Conservation (phyloP, 2,113 vertebrate genomes). For the Rissa tridactyla region DNA sequence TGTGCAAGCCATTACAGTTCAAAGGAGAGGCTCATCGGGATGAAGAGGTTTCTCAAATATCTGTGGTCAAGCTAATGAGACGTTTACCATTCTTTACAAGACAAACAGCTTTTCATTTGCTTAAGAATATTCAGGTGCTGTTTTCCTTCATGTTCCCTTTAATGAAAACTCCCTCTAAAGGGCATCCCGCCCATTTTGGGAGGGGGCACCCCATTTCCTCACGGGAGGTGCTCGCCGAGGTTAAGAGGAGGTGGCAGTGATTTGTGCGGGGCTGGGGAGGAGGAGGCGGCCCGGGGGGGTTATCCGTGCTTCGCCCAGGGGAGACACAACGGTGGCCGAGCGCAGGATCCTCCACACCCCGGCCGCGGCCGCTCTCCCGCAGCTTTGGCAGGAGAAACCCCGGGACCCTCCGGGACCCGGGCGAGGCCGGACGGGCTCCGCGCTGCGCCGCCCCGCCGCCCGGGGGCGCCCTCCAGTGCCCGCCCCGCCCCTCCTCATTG, state of each 20-base stretch:
- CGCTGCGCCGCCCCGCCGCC: neutral
- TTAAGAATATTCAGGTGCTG: neutral
- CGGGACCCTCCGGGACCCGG: neutral
- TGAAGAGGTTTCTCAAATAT: constrained; percentile 26
- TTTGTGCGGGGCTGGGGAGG: neutral
- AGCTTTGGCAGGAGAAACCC: accelerated
- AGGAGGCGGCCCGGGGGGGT: neutral
- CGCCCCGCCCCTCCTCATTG: neutral
- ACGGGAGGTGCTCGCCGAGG: neutral
- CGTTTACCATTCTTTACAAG: neutral
- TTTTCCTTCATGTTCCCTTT: neutral
- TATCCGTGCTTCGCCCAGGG: accelerated
- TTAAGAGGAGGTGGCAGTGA: neutral
- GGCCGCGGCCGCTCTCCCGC: accelerated
- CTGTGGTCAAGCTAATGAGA: constrained; percentile 25
- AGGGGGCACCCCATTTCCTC: neutral
- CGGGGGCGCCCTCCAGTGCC: neutral
- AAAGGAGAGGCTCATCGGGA: neutral
- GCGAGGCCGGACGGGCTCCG: too few relatives aligned
- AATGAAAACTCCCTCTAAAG: neutral
- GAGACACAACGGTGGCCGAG: accelerated
- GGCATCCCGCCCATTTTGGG: neutral
- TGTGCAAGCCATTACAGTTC: constrained; percentile 50
- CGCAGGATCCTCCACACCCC: accelerated
- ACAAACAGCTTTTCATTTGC: neutral